These are phyloP conservation scores for Turdus rufiventris DNA, from an alignment of 2,113 vertebrate species.

Conservation along the genomic window DNA sequence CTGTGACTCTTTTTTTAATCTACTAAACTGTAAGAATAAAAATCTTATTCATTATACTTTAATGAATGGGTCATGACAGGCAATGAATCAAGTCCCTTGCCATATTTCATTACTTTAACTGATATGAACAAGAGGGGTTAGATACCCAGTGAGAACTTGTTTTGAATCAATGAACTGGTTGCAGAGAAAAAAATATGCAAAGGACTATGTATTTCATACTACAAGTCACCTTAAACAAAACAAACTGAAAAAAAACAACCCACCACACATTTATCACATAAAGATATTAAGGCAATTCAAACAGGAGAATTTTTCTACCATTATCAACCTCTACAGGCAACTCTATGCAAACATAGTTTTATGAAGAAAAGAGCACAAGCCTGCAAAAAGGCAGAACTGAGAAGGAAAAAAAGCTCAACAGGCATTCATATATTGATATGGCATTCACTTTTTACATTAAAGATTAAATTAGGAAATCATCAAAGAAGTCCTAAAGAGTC, in stretches of 20 bases:
- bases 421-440: not conserved
- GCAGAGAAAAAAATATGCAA: not conserved
- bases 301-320: not conserved
- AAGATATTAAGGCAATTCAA: not conserved
- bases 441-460: not conserved
- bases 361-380: not conserved
- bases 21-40: not conserved
- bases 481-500: not conserved
- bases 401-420: rapidly evolving
- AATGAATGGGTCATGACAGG: not conserved
- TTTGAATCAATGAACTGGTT: not conserved
- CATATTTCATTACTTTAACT: not conserved
- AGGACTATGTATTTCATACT: not conserved
- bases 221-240: not conserved
- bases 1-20: not conserved
- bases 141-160: not conserved
- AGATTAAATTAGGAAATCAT: not conserved
- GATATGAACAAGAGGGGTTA: not conserved
- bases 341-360: not conserved
- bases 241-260: not conserved
- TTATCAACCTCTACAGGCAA: not conserved
- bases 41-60: not conserved
- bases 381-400: not conserved
- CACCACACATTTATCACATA: not conserved
- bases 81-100: not conserved